Evolutionary conservation across 2,888 invertebrate species (phyloP), one percentile per base, ranked within the genome.

Genomic region (Raillietiella orientalis): DNA sequence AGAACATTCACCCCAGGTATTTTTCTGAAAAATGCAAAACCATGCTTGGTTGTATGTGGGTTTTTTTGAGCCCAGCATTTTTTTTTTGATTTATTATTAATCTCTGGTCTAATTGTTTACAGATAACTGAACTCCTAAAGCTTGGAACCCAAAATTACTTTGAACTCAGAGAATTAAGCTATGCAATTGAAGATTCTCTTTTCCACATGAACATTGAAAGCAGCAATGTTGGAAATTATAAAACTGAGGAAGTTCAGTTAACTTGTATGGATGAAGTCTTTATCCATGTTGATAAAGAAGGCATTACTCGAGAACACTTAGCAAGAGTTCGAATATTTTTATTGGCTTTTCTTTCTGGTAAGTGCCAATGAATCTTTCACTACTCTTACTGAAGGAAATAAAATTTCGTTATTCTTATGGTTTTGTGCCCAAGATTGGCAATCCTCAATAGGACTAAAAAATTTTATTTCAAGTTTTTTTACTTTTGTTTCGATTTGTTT

Each of bases 311-410:
- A 5, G 70, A 67, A 39, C 93, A 93, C 50, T 75, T 84, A 33
- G 90, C 87, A 1, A 58, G 96, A 24, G 90, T 93, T 12, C 54
- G 96, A 9, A 49, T 96, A 6, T 93, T 93, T 55, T 87, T 90
- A 52, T 55, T 93, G 29, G 84, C 84, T 14, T 96, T 96, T 47
- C 56, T 96, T 10, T 74, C 84, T 36, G 79, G 72, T 61, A 42
- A 47, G 36, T 28, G 2, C 6, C 15, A 23, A 12, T n/a, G 1
- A 12, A 23, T 12, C n/a, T 12, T 11, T 13, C 10, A 21, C n/a
- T n/a, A n/a, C n/a, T 22, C 5, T 22, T 6, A 8, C 19, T 17
- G 19, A n/a, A 17, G 19, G n/a, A 6, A 6, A 17, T 8, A n/a
- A 6, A 17, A 17, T 17, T 17, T 17, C 19, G 6, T 17, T 17